Base-by-base conservation (phyloP, 1,140 invertebrate genomes). In the Dinothrombium tinctorium region DNA sequence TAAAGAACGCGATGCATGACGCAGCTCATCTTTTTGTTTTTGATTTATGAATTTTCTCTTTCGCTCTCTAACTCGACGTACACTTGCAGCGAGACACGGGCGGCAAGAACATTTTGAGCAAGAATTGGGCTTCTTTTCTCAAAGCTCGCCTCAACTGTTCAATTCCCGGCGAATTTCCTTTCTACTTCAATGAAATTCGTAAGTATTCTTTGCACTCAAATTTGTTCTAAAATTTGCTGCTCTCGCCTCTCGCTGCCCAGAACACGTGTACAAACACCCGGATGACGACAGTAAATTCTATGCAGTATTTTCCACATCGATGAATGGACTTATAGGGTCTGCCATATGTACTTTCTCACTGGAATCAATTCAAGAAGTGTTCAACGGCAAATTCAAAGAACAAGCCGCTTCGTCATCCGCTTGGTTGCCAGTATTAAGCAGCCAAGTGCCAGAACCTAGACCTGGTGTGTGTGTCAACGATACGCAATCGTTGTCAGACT, bases 161-260 rank as follows among this genome's bases (percentile, higher is more conserved):
- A 2, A 71, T 92, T 47, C 78, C 82, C 31, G 84, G 83, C 51
- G 82, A 90, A 57, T 86, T 83, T 65, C 87, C 86, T 20, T 94
- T 92, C 62, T 90, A 90, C 64, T 94, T 94, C 63, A 81, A 94
- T 64, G 82, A 90, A 64, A 87, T 94, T 58, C 83, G 80, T 86
- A 66, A 80, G 78, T 76, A 38, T 29, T 33, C 20, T 4, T 33
- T 17, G 2, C 33, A 8, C 32, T 11, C 28, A n/a, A 2, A 29
- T 29, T 29, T 51, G n/a, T n/a, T n/a, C n/a, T n/a, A 8, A 28
- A 28, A 28, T 28, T 7, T 7, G n/a, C n/a, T 28, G 26, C n/a
- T 28, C 7, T 8, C 33, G 7, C 17, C 14, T 35, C 14, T 29
- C 28, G 28, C 28, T 29, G 17, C 64, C 45, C 68, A 86, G 79